phyloP scores from a whole-genome alignment of 2,113 vertebrate genomes.

The Strix uralensis region DNA sequence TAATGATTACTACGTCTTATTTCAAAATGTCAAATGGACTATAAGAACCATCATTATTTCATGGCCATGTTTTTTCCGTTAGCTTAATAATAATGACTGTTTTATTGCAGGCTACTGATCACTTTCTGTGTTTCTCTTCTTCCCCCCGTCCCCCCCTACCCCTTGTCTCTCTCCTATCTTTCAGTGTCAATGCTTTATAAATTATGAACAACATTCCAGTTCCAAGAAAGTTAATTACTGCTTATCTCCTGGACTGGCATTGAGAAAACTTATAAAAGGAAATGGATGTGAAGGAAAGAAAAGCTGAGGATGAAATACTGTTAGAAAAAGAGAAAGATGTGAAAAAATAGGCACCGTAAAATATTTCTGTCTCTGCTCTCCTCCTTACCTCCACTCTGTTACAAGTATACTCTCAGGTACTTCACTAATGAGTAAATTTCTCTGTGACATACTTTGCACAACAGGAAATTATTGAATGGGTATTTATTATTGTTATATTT shows the following conservation, averaged over 20 bases:
- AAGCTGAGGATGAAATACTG: background rate
- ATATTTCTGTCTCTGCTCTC: background rate
- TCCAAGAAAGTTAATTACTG: background rate
- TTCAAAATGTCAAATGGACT: background rate
- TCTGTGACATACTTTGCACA: background rate
- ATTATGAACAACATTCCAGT: background rate
- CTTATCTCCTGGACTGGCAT: background rate
- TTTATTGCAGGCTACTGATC: background rate
- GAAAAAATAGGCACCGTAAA: background rate
- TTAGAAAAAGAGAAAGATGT: background rate
- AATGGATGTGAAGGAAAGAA: background rate
- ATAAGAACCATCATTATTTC: background rate
- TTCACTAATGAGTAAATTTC: background rate
- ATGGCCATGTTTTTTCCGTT: background rate
- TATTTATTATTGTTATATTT: background rate
- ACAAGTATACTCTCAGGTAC: background rate
- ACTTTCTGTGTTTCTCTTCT: background rate
- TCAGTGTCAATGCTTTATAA: background rate
- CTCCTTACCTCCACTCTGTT: background rate
- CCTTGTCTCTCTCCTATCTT: background rate
- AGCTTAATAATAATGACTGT: background rate
- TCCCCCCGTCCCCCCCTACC: too few relatives aligned
- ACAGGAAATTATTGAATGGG: background rate
- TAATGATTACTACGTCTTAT: background rate
- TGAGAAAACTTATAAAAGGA: background rate